Evolutionary conservation across 64 coral and sea anemone genomes (phyloP).

Genomic region (Stylophora pistillata): DNA sequence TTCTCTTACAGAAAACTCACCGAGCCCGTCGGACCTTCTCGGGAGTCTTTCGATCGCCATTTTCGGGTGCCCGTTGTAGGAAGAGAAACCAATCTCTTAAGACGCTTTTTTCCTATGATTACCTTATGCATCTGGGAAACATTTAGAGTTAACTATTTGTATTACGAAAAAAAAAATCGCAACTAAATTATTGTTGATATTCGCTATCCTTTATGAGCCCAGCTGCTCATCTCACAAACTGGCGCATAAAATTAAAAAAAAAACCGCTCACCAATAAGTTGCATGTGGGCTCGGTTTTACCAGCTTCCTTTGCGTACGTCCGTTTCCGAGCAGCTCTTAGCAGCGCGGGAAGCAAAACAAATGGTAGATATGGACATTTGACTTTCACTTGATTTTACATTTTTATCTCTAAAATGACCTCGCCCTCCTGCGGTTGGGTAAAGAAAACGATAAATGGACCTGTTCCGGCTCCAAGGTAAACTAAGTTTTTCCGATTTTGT

Average conservation of each 20-base stretch:
- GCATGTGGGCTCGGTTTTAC: background rate
- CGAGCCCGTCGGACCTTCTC: slow-evolving; percentile 59
- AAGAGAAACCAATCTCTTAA: slow-evolving; percentile 80
- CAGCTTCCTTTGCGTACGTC: background rate
- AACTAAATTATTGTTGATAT: background rate
- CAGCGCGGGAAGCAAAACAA: background rate
- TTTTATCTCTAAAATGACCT: slow-evolving; percentile 1
- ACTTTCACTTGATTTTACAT: background rate
- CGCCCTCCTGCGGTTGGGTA: slow-evolving; percentile 68
- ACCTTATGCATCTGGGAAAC: slow-evolving; percentile 77
- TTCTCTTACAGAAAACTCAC: slow-evolving; percentile 36
- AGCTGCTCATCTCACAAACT: slow-evolving; percentile 20
- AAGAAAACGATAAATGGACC: slow-evolving; percentile 67
- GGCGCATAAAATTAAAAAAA: slow-evolving; percentile 16
- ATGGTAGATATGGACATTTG: background rate
- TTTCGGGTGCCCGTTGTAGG: slow-evolving; percentile 78
- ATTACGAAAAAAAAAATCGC: background rate
- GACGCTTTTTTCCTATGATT: slow-evolving; percentile 89
- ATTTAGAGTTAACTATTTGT: slow-evolving; percentile 38
- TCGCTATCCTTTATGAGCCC: background rate
- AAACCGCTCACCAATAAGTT: slow-evolving; percentile 2
- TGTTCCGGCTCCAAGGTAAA: slow-evolving; percentile 71
- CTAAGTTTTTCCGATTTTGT: background rate
- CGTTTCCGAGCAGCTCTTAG: background rate
- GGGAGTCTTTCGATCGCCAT: slow-evolving; percentile 80